Evolutionary conservation across 2,888 invertebrate genomes (phyloP), one percentile per base, ranked within the genome.

Genomic region (Phyto melanocephala): DNA sequence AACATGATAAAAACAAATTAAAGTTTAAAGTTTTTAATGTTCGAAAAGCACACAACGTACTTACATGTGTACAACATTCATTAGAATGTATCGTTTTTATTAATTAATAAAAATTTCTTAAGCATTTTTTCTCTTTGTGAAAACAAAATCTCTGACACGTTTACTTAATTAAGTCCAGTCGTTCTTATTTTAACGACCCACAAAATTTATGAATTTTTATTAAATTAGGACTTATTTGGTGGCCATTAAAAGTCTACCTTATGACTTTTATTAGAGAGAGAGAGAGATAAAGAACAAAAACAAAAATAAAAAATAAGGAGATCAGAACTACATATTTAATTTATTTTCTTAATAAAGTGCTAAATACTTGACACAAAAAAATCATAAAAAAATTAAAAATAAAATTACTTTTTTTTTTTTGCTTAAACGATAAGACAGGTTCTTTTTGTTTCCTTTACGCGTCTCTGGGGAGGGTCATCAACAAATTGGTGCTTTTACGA

Each of bases 341-440:
- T 68, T 24, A 68, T 54, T 22, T 37, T 1, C 8, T 2, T 24
- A 54, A 68, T 54, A 22, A 40, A 54, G 68, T 68, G 54, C 5
- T 68, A 68, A 67, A 67, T 67, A 54, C 52, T 22, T 13, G 24
- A 11, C 2, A 67, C 37, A 52, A 67, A 67, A 63, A 47, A 28
- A n/a, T 8, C 1, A 67, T 50, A 22, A 67, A 68, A 40, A 37
- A 54, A 15, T 24, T 22, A 50, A 35, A 37, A 52, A 67, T 10
- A 8, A 22, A 50, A 52, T 11, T 40, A n/a, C 3, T 11, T 40
- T 10, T 8, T 11, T 40, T 10, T 8, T 67, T 45, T 52, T 37
- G 10, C 17, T 28, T 1, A 47, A 20, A 13, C 35, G n/a, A 22
- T 20, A 33, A 33, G 33, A 28, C 33, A 17, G 40, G 24, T n/a